Base-by-base conservation (phyloP, 1,140 invertebrate genomes). In the Daktulosphaira vitifoliae region DNA sequence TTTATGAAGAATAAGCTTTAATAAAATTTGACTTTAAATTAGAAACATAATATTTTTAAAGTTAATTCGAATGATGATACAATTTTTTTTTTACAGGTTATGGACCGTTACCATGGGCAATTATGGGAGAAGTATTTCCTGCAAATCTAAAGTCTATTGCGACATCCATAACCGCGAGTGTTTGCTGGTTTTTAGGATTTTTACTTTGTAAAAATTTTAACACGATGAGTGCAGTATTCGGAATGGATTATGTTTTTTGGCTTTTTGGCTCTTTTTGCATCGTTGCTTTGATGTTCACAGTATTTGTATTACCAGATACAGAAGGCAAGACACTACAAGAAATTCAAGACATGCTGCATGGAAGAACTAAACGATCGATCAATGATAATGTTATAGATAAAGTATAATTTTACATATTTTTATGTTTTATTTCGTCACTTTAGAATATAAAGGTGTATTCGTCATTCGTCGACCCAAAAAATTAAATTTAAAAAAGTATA, bases 41-140 rank as follows among this genome's bases (percentile, higher is more conserved):
- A n/a, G n/a, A n/a, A n/a, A n/a, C n/a, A n/a, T n/a, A n/a, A n/a
- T n/a, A n/a, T n/a, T n/a, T n/a, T n/a, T n/a, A n/a, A n/a, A n/a
- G n/a, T n/a, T n/a, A n/a, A n/a, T n/a, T n/a, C n/a, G n/a, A n/a
- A n/a, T n/a, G n/a, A n/a, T n/a, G n/a, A n/a, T n/a, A n/a, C n/a
- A n/a, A n/a, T n/a, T n/a, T n/a, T n/a, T 5, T 11, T 11, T 11
- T 67, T 76, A 70, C 68, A 72, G 88, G 87, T 5, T 85, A 89
- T 69, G 90, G 90, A 1, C 89, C 90, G 0, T 75, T 93, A 11
- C 88, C 89, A 0, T 92, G 89, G 88, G 82, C 89, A 1, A 81
- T 94, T 25, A 85, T 91, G 80, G 85, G 84, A 1, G 88, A 94
- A 75, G 81, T 92, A 69, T 88, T 92, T 69, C 83, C 90, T 1